Base-by-base conservation (phyloP, 2,113 vertebrate genomes). In the Melanerpes aurifrons region DNA sequence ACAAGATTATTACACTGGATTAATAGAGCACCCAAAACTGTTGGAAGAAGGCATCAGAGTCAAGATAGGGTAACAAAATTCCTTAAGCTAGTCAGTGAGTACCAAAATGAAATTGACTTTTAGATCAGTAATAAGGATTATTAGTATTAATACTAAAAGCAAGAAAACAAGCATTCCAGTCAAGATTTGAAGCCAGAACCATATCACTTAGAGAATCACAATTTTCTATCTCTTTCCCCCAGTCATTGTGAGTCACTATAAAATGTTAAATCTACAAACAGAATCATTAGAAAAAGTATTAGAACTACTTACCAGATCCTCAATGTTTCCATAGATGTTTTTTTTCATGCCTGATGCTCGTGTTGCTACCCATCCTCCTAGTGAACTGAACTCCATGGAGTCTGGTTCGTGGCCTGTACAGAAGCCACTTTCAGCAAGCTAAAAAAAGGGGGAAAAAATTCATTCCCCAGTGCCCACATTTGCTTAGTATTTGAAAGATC, bases 291-390 rank as follows among this genome's bases (percentile, higher is more conserved):
- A 63, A 62, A 43, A 83, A 83, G 1, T 59, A 82, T 56, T 70
- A 63, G 26, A 96, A 73, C 69, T 61, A 74, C 71, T 97, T 97
- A 99, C 99, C 98, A 99, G 97, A 97, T 99, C 99, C 96, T 99
- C 99, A 71, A 99, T 99, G 98, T 99, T 99, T 97, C 99, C 99
- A 68, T 99, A 99, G 97, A 99, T 98, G 96, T 99, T 99, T 96
- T 99, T 99, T 97, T 99, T 99, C 99, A 99, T 99, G 97, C 99
- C 99, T 29, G 99, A 99, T 57, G 99, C 99, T 89, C 99, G 98
- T 67, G 99, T 99, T 88, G 99, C 99, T 85, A 99, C 99, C 99
- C 99, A 99, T 91, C 99, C 99, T 82, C 99, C 99, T 63, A 99
- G 96, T 35, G 99, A 99, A 92, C 99, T 99, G 97, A 99, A 99